phyloP scores from a whole-genome alignment of 2,113 vertebrate genomes.

The Peromyscus polionotus region DNA sequence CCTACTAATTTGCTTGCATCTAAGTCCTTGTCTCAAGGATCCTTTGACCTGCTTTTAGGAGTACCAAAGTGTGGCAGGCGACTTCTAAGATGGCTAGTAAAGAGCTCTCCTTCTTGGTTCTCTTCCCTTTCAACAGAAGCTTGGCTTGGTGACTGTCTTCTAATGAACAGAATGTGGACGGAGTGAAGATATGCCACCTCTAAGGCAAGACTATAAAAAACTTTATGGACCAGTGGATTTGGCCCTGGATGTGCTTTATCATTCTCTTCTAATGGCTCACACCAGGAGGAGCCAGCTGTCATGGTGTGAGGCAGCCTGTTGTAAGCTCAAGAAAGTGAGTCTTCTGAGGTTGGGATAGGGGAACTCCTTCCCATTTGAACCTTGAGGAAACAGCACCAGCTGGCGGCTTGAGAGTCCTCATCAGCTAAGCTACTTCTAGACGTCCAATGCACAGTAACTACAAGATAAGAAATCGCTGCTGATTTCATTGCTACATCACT shows the following conservation, averaged over 20 bases:
- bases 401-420: background rate
- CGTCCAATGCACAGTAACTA: background rate
- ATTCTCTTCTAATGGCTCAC: background rate
- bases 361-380: background rate
- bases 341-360: background rate
- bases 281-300: background rate
- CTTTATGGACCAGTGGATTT: background rate
- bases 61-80: background rate
- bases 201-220: background rate
- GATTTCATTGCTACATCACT: background rate
- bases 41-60: conserved; percentile 20
- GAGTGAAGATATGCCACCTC: background rate
- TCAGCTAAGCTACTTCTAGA: background rate
- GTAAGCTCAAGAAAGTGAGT: background rate
- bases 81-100: background rate
- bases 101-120: background rate
- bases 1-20: background rate
- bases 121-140: background rate
- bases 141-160: background rate
- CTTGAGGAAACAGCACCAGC: background rate
- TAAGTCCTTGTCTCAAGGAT: background rate
- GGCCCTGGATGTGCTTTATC: background rate
- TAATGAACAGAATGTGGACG: background rate
- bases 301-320: background rate
- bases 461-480: background rate